A percentile compares a stretch with the other conserved stretches of the same genome.
Evolutionary conservation across 2,797 vertebrate genomes (phyloP).

Genomic region (Myoxocephalus aenaeus): DNA sequence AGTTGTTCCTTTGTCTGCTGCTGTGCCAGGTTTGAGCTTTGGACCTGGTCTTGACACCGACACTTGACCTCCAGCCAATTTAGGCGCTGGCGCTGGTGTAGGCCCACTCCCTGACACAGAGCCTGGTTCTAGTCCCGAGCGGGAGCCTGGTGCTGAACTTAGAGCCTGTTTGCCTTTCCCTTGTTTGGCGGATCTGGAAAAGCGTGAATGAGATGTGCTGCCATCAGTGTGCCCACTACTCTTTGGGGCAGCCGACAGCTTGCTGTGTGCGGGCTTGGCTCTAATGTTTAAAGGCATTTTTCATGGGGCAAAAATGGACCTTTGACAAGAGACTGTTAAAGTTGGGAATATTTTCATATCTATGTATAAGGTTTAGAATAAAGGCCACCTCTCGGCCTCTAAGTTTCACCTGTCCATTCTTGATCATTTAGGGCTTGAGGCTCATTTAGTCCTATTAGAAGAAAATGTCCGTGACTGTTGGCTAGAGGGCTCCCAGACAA

Average conservation of each 20-base stretch:
- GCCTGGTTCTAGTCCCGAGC: slow-evolving; percentile 88
- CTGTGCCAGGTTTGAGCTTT: slow-evolving; percentile 55
- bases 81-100: slow-evolving; percentile 41
- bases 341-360: slow-evolving; percentile 40
- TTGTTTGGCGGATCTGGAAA: slow-evolving; percentile 89
- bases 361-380: slow-evolving; percentile 27
- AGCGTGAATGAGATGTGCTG: slow-evolving; percentile 88
- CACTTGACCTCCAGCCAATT: slow-evolving; percentile 49
- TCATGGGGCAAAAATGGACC: slow-evolving; percentile 55
- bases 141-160: slow-evolving; percentile 84
- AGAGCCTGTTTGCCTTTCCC: slow-evolving; percentile 88
- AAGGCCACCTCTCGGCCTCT: slow-evolving; percentile 62
- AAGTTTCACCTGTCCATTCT: slow-evolving; percentile 61
- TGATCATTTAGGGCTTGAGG: slow-evolving; percentile 38
- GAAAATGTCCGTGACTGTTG: slow-evolving; percentile 43
- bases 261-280: slow-evolving; percentile 75
- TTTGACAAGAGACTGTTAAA: slow-evolving; percentile 31
- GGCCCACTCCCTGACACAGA: slow-evolving; percentile 71
- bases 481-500: slow-evolving; percentile 46
- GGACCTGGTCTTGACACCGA: slow-evolving; percentile 38
- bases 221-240: slow-evolving; percentile 87
- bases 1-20: slow-evolving; percentile 69
- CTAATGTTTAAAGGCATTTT: slow-evolving; percentile 79
- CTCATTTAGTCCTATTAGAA: slow-evolving; percentile 45
- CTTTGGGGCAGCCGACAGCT: slow-evolving; percentile 90